Base-by-base conservation (phyloP, 2,113 vertebrate genomes). In the Pimephales promelas region DNA sequence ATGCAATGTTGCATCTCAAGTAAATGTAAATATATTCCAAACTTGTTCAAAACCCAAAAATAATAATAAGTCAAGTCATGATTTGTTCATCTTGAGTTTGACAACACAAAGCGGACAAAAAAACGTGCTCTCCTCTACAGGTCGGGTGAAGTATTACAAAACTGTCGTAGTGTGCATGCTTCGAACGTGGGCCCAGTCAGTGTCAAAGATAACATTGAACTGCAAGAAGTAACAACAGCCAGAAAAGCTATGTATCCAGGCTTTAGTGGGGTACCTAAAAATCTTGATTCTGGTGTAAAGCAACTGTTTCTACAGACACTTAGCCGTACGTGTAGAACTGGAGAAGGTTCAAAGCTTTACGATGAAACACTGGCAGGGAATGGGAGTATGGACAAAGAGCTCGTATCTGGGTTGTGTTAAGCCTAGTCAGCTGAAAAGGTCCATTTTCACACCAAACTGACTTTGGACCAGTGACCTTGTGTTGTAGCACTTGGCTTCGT, bases 381-480 rank as follows among this genome's bases (percentile, higher is more conserved):
- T 5, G 31, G 16, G 24, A 24, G 22, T 52, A 26, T 59, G 57
- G 78, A 83, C 80, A n/a, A 70, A 84, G 62, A 66, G 54, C 70
- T 26, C 40, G 80, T 83, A 80, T 88, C 68, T 86, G 87, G 85
- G 57, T 84, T 83, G 75, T 71, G 47, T 88, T 84, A 86, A 86
- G 83, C 83, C 83, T 80, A 84, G 81, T 86, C 80, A 83, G 79
- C 43, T 85, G 76, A 78, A 88, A 81, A 83, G 59, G 83, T 81
- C 83, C 85, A 64, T 43, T 62, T 40, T 52, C 34, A 28, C 45
- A 36, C 57, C 43, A 56, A 43, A 79, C 81, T 82, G 62, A 79
- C 68, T n/a, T 79, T 85, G 86, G 84, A 88, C 83, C 81, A 84
- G 80, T 86, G 84, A 87, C 90, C 81, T 87, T 77, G 84, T 83